phyloP scores from a whole-genome alignment of 2,113 vertebrate species.

The Eretmochelys imbricata region DNA sequence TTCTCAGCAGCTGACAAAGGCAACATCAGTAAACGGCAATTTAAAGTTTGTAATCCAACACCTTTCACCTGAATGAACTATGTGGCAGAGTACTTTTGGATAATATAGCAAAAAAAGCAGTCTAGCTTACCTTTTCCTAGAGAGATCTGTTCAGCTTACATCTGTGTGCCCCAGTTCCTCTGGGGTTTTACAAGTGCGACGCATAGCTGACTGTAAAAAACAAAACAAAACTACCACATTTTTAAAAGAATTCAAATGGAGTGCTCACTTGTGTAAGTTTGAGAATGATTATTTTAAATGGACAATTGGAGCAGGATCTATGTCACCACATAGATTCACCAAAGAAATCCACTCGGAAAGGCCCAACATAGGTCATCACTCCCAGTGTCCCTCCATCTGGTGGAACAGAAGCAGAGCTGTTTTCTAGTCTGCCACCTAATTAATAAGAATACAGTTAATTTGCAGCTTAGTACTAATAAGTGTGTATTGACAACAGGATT shows the following conservation, averaged over 20 bases:
- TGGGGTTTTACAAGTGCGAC: conserved; percentile 41
- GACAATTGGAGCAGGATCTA: conserved; percentile 50
- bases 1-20: neutral
- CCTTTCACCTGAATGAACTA: rapidly evolving
- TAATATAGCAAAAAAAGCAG: neutral
- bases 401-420: conserved; percentile 52
- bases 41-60: conserved; percentile 10
- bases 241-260: conserved; percentile 66
- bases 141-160: neutral
- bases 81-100: neutral
- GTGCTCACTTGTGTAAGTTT: conserved; percentile 46
- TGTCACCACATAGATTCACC: conserved; percentile 34
- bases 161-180: conserved; percentile 18
- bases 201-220: conserved; percentile 62
- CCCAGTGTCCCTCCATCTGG: conserved; percentile 62
- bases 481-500: conserved; percentile 73
- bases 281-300: conserved; percentile 57
- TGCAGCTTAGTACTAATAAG: conserved; percentile 75
- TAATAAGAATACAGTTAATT: conserved; percentile 78
- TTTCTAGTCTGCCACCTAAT: conserved; percentile 74
- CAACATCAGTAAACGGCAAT: neutral
- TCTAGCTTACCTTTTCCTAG: conserved; percentile 5
- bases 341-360: conserved; percentile 63
- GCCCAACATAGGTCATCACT: conserved; percentile 46
- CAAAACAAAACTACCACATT: conserved; percentile 23